Evolutionary conservation across 2,888 invertebrate genomes (phyloP).

Genomic region (Exephanes ischioxanthus): DNA sequence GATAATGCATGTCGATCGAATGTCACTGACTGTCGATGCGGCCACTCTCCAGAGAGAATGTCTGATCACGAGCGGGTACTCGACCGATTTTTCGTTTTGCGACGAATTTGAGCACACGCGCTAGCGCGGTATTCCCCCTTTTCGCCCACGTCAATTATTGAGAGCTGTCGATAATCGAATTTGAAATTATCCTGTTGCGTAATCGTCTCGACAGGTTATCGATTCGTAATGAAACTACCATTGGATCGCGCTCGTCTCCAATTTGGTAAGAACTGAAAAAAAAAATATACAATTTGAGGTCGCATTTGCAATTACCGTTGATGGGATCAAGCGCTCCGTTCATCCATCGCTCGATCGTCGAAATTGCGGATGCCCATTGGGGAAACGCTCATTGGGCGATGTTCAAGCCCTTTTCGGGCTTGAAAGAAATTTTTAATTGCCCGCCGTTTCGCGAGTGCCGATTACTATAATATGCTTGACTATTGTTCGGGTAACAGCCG

Average conservation of each 20-base stretch:
- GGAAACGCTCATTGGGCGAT: no score
- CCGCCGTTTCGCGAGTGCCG: no score
- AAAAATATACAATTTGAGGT: not conserved
- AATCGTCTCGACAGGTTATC: not conserved
- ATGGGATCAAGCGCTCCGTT: not conserved
- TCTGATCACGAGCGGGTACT: not conserved
- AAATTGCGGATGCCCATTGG: not conserved
- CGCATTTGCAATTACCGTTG: not conserved
- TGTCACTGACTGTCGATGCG: constrained; percentile 13
- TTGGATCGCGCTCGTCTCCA: not conserved
- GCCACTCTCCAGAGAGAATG: not conserved
- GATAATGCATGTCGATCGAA: constrained; percentile 41
- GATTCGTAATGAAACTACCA: constrained; percentile 11
- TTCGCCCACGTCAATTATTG: not conserved
- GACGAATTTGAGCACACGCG: not conserved
- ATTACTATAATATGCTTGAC: no score
- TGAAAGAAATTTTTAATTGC: no score
- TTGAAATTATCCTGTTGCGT: not conserved
- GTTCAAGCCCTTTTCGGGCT: no score
- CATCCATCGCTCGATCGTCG: not conserved
- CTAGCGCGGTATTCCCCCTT: not conserved
- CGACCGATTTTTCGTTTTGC: not conserved
- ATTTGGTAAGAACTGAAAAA: not conserved
- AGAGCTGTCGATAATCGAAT: not conserved
- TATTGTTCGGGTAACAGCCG: no score